phyloP scores from a whole-genome alignment of 2,797 vertebrate species.

The Catamblyrhynchus diadema region DNA sequence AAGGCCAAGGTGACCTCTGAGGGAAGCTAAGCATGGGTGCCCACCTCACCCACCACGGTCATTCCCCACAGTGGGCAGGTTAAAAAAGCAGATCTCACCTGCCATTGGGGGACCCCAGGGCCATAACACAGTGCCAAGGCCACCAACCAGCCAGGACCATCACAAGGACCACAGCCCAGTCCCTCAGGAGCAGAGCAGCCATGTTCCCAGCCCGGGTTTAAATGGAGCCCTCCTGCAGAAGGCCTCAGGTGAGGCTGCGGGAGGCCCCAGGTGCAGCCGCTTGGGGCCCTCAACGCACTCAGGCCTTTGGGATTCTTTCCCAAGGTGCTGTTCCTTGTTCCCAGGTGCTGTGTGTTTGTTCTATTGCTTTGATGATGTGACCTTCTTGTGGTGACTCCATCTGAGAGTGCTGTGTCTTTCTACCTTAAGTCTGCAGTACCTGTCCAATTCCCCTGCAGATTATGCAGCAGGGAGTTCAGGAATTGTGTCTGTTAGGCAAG shows the following conservation, averaged over 20 bases:
- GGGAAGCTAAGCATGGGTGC: fast-evolving
- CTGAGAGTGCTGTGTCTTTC: background rate
- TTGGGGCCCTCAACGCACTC: background rate
- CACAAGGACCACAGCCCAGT: fast-evolving
- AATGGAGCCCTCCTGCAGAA: fast-evolving
- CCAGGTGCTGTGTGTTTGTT: background rate
- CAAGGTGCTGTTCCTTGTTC: fast-evolving
- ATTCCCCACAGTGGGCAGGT: fast-evolving
- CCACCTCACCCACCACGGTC: fast-evolving
- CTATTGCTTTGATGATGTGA: background rate
- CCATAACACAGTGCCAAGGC: fast-evolving
- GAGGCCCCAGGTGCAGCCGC: background rate
- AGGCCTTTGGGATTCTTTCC: background rate
- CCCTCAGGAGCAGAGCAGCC: fast-evolving
- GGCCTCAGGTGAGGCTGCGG: background rate
- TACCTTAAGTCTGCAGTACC: background rate
- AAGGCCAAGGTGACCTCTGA: fast-evolving
- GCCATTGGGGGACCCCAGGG: fast-evolving
- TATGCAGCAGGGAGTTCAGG: background rate
- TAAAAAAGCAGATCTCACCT: fast-evolving
- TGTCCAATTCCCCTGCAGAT: background rate
- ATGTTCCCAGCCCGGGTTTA: fast-evolving
- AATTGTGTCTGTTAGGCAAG: background rate
- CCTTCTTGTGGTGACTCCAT: background rate
- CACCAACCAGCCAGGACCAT: fast-evolving